These are phyloP conservation scores for Chionoecetes opilio DNA, from an alignment of 1,140 invertebrate species.

Conservation along the genomic window DNA sequence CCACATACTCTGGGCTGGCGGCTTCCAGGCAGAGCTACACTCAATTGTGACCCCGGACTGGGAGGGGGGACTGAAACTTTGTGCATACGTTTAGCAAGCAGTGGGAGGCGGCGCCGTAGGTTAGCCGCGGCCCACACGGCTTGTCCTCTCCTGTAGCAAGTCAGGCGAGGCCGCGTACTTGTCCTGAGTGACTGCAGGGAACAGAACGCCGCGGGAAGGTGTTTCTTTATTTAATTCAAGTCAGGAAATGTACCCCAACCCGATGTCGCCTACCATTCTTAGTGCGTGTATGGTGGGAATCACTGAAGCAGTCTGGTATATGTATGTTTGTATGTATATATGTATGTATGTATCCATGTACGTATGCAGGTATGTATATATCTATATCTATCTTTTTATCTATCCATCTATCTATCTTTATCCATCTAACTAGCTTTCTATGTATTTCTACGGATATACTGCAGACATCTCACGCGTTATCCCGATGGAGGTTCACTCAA, in stretches of 20 bases:
- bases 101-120: not conserved
- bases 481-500: no score
- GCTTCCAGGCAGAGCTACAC: not conserved
- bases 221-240: not conserved
- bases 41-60: slow-evolving; percentile 16
- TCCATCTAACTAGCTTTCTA: no score
- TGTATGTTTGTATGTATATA: no score
- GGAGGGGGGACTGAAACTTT: not conserved
- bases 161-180: not conserved
- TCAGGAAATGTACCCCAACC: not conserved
- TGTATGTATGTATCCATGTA: no score
- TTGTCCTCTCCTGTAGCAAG: not conserved
- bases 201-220: not conserved
- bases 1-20: not conserved
- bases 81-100: slow-evolving; percentile 27
- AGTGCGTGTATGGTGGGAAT: no score
- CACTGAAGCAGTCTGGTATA: no score
- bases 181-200: not conserved
- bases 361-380: no score
- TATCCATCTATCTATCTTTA: no score
- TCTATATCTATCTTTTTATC: no score
- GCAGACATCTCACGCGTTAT: no score
- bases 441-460: no score
- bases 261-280: no score
- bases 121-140: not conserved